Base-by-base conservation (phyloP, 2,113 vertebrate genomes). In the Pyxicephalus adspersus region DNA sequence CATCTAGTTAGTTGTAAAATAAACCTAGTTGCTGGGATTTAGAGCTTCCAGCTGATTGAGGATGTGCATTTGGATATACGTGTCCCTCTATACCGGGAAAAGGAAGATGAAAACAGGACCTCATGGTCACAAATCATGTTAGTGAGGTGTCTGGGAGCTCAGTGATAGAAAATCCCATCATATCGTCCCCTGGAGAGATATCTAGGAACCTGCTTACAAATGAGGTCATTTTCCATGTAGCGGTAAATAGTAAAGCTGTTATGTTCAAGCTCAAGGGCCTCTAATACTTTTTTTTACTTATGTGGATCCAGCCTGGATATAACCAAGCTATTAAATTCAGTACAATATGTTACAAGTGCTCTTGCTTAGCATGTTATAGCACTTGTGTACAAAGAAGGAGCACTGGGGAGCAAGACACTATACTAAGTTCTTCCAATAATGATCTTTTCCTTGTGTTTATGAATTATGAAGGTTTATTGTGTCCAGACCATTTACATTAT, bases 41-140 rank as follows among this genome's bases (percentile, higher is more conserved):
- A 38, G 9, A 16, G 34, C 65, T 6, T 11, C 16, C 22, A 7
- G 66, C 45, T 70, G 66, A 70, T 52, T 51, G 66, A 70, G 13
- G 61, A 54, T 66, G 64, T 64, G 20, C 50, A 65, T 77, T 65
- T 65, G 20, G 25, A 28, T 31, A 29, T 66, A 65, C 61, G 23
- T 31, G 23, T 77, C 11, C 7, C 50, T 66, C 28, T 65, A 55
- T 45, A 19, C 63, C 55, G 50, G 25, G 25, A 55, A 65, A 66
- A 55, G 51, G 51, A 66, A 66, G 28, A 52, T 77, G 63, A 64
- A 77, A 65, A 54, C 63, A 34, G 51, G 19, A 29, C 45, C 50
- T 77, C 22, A 54, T 77, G 61, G 20, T 77, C 61, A 77, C 75
- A 77, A 77, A 77, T 65, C 75, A 77, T 64, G 61, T 64, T 34